These are phyloP conservation scores for Eupithecia subfuscata DNA, from an alignment of 2,888 invertebrate species.

Conservation along the genomic window DNA sequence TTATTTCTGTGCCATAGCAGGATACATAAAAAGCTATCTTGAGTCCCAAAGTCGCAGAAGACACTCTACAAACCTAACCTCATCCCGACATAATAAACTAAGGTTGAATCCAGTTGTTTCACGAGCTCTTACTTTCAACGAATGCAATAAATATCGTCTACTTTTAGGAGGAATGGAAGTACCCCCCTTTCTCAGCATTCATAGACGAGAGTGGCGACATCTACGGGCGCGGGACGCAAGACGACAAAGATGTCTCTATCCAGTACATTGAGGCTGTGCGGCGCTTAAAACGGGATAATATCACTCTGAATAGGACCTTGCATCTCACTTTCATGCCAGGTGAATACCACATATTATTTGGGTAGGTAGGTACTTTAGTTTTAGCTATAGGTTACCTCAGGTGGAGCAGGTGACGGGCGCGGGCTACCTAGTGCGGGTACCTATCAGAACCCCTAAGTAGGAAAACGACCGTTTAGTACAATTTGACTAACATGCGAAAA, in stretches of 20 bases:
- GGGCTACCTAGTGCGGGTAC: too few relatives aligned
- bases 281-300: slow-evolving; percentile 55
- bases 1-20: background rate
- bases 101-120: too few relatives aligned
- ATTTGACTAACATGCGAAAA: too few relatives aligned
- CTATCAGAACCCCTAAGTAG: too few relatives aligned
- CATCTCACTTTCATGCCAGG: slow-evolving; percentile 72
- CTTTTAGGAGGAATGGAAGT: slow-evolving; percentile 91
- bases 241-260: slow-evolving; percentile 87
- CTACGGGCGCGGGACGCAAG: slow-evolving; percentile 92
- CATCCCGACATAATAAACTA: background rate
- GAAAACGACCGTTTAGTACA: too few relatives aligned
- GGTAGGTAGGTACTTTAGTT: too few relatives aligned
- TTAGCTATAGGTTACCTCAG: too few relatives aligned
- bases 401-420: too few relatives aligned
- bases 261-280: slow-evolving; percentile 70
- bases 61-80: background rate
- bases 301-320: slow-evolving; percentile 62
- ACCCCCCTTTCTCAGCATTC: slow-evolving; percentile 93
- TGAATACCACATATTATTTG: slow-evolving; percentile 53
- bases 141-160: background rate
- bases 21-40: background rate
- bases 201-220: slow-evolving; percentile 93
- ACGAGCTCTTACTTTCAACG: background rate
- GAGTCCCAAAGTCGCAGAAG: background rate